A percentile compares a stretch with the other conserved stretches of the same genome.
phyloP scores from a whole-genome alignment of 2,797 vertebrate species.

The Decapterus maruadsi region DNA sequence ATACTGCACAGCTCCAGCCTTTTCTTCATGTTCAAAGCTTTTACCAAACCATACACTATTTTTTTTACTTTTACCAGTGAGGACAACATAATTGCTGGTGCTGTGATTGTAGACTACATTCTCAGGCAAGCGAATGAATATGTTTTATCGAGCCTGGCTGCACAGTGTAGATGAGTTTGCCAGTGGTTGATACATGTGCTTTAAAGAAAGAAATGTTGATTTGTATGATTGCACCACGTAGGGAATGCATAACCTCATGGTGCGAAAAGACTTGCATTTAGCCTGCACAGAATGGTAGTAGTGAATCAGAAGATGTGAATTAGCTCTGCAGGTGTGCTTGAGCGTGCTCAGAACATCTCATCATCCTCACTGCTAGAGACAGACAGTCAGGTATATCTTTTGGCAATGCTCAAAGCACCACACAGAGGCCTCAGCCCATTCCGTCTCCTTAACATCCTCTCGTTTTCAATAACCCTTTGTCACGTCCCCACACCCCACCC shows the following conservation, averaged over 20 bases:
- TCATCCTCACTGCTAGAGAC: conserved; percentile 78
- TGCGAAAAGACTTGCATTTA: conserved; percentile 70
- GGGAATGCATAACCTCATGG: conserved; percentile 47
- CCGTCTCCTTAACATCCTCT: conserved; percentile 58
- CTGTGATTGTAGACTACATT: conserved; percentile 44
- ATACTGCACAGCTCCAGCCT: conserved; percentile 45
- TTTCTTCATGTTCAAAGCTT: conserved; percentile 42
- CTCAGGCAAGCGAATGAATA: conserved; percentile 25
- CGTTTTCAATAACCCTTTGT: conserved; percentile 56
- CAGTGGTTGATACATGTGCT: conserved; percentile 46
- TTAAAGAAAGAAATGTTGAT: conserved; percentile 72
- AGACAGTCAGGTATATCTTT: conserved; percentile 66
- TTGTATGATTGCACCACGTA: conserved; percentile 68
- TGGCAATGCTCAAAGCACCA: conserved; percentile 48
- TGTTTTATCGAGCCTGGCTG: conserved; percentile 23
- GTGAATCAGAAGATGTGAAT: conserved; percentile 79
- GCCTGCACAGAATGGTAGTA: conserved; percentile 36
- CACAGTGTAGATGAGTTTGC: conserved; percentile 32
- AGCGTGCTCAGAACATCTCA: conserved; percentile 78
- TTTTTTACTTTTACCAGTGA: conserved; percentile 19
- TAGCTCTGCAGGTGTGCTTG: conserved; percentile 78
- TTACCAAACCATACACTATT: background rate
- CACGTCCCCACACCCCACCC: conserved; percentile 27
- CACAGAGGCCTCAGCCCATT: conserved; percentile 63
- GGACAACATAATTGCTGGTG: conserved; percentile 42